Evolutionary conservation across 2,113 vertebrate genomes (phyloP).

Genomic region (Clarias macrocephalus): DNA sequence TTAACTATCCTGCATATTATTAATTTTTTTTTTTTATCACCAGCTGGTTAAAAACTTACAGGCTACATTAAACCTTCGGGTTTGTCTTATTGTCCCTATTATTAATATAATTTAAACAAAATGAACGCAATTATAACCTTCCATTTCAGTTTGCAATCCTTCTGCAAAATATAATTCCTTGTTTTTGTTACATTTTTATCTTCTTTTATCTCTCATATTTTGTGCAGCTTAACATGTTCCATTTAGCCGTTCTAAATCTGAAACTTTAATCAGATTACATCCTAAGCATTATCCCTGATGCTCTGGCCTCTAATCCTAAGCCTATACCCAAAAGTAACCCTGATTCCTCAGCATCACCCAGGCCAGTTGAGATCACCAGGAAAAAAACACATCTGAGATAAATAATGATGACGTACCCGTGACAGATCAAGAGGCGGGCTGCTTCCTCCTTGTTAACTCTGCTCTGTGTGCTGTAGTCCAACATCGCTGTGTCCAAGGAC

Average conservation of each 20-base stretch:
- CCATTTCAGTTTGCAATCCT: neutral
- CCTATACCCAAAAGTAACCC: neutral
- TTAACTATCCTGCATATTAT: neutral
- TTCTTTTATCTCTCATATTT: neutral
- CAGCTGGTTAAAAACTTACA: neutral
- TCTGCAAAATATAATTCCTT: neutral
- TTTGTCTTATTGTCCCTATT: neutral
- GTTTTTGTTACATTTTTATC: neutral
- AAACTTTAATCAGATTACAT: conserved; percentile 20
- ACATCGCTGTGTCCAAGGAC: conserved; percentile 71
- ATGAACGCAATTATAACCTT: neutral
- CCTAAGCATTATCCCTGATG: neutral
- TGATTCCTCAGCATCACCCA: neutral
- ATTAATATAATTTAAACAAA: neutral
- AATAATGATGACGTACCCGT: conserved; percentile 72
- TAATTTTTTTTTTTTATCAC: neutral
- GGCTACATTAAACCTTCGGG: neutral
- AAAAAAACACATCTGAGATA: neutral
- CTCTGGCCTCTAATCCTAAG: neutral
- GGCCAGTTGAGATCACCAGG: neutral
- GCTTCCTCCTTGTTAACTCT: conserved; percentile 71
- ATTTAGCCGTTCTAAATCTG: neutral
- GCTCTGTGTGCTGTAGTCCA: conserved; percentile 64
- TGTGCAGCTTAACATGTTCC: neutral
- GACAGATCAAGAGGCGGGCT: conserved; percentile 74